A percentile compares a stretch with the other conserved stretches of the same genome.
phyloP scores from a whole-genome alignment of 2,888 invertebrate genomes.

The Dasysyrphus tricinctus region DNA sequence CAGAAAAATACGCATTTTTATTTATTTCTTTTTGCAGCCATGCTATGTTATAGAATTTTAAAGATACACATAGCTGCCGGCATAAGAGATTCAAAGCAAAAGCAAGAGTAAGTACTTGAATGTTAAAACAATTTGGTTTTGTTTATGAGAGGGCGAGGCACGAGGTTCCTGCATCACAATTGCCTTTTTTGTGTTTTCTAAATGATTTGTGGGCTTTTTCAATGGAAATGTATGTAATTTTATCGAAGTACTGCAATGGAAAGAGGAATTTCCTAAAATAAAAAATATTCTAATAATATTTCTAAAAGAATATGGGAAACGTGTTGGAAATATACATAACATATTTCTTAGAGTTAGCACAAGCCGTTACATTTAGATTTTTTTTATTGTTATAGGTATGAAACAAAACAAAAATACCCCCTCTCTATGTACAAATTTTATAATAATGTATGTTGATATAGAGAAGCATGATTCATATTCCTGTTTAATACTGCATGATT shows the following conservation, averaged over 20 bases:
- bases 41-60: constrained; percentile 6
- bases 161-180: background rate
- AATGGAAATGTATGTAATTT: background rate
- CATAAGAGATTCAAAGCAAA: background rate
- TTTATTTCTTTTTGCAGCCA: constrained; percentile 51
- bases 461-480: background rate
- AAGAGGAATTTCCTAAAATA: background rate
- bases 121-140: constrained; percentile 20
- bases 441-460: background rate
- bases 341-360: background rate
- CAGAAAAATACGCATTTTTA: constrained; percentile 64
- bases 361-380: constrained; percentile 1
- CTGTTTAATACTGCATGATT: background rate
- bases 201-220: constrained; percentile 30
- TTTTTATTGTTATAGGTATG: background rate
- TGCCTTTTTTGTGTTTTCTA: constrained; percentile 21
- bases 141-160: constrained; percentile 2
- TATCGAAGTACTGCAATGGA: background rate
- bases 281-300: constrained; percentile 2
- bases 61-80: background rate
- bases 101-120: constrained; percentile 18
- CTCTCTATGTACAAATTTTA: background rate
- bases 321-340: constrained; percentile 22
- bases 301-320: constrained; percentile 8
- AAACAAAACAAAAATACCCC: background rate